Evolutionary conservation across 2,113 vertebrate species (phyloP).

Genomic region (Malurus melanocephalus): DNA sequence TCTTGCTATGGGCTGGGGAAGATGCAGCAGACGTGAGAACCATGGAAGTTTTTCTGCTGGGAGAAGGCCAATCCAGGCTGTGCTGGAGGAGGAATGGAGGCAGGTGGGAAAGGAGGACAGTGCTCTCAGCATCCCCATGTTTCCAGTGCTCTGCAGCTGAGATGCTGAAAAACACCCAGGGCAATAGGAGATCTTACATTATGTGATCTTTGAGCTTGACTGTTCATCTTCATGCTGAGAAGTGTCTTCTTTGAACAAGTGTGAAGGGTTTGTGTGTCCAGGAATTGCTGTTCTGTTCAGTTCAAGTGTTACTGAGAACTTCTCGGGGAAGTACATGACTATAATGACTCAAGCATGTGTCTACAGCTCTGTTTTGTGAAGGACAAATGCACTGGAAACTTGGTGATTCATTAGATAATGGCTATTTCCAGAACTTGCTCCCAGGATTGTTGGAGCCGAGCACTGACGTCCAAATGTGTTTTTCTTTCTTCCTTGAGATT

Average conservation of each 20-base stretch:
- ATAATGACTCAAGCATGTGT: slow-evolving; percentile 6
- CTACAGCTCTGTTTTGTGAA: neutral
- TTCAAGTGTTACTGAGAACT: neutral
- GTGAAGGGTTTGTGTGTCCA: neutral
- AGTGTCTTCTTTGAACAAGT: neutral
- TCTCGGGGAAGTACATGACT: neutral
- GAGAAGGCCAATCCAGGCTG: neutral
- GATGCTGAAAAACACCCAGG: neutral
- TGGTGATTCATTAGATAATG: slow-evolving; percentile 48
- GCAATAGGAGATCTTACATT: neutral
- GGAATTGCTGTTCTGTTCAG: neutral
- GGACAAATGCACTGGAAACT: slow-evolving; percentile 37
- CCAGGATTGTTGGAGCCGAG: slow-evolving; percentile 18
- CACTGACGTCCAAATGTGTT: neutral
- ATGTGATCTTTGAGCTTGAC: neutral
- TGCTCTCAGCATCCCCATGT: neutral
- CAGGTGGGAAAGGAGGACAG: neutral
- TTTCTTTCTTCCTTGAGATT: slow-evolving; percentile 28
- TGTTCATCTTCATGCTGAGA: neutral
- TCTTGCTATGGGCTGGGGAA: neutral
- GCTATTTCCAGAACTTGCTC: slow-evolving; percentile 27
- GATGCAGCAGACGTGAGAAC: neutral
- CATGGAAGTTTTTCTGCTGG: neutral
- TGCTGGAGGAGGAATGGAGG: neutral
- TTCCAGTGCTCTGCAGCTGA: neutral